These are phyloP conservation scores for Melinopterus prodromus DNA, from an alignment of 2,888 invertebrate genomes.

Conservation along the genomic window DNA sequence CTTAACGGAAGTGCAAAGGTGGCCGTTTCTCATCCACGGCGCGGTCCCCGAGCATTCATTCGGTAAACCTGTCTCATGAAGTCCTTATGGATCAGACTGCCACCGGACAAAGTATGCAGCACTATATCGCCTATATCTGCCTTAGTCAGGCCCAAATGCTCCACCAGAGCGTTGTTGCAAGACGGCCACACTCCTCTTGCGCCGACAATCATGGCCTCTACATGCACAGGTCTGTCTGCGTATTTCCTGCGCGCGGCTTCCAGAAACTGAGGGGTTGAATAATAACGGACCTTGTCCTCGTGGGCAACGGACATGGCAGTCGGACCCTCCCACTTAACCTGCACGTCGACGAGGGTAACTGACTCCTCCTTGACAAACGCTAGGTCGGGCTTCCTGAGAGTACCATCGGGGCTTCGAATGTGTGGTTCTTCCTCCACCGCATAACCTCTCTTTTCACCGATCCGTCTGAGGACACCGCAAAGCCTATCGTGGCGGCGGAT, in stretches of 20 bases:
- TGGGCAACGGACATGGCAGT: constrained; percentile 27
- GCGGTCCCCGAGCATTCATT: neutral
- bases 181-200: neutral
- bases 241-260: neutral
- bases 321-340: constrained; percentile 39
- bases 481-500: constrained; percentile 36
- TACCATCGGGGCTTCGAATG: constrained; percentile 29
- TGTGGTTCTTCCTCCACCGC: constrained; percentile 30
- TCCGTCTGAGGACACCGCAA: neutral
- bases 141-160: neutral
- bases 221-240: neutral
- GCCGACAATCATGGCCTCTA: neutral
- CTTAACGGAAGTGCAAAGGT: neutral
- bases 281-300: constrained; percentile 32
- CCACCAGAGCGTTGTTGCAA: neutral
- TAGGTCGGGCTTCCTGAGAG: constrained; percentile 36
- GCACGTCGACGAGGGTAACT: constrained; percentile 32
- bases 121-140: neutral
- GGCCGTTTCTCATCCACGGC: neutral
- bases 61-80: neutral
- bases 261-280: constrained; percentile 26
- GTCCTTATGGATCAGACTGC: neutral
- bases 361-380: constrained; percentile 20
- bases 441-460: constrained; percentile 30
- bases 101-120: neutral